phyloP scores from a whole-genome alignment of 64 coral and sea anemone species.

The Anthopleura sola region DNA sequence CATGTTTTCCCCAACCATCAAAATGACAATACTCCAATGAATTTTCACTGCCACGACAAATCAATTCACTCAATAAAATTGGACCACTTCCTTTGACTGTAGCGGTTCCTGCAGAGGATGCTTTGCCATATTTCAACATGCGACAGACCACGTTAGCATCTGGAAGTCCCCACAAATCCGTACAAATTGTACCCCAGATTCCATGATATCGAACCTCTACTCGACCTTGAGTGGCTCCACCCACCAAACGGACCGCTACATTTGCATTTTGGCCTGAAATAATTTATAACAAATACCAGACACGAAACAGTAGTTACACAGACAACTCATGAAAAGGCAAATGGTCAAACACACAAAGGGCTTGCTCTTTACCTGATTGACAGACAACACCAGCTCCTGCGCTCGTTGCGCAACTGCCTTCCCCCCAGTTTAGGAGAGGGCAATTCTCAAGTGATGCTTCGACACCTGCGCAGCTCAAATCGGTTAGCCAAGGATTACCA shows the following conservation, averaged over 20 bases:
- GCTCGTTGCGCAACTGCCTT: not conserved
- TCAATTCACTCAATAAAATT: not conserved
- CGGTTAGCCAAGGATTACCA: not conserved
- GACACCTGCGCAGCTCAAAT: not conserved
- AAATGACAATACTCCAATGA: not conserved
- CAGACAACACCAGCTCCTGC: not conserved
- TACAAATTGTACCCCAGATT: not conserved
- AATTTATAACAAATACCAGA: too few relatives aligned
- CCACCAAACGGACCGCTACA: not conserved
- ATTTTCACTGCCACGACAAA: not conserved
- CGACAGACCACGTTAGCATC: not conserved
- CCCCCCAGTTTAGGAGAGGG: not conserved
- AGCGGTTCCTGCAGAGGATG: not conserved
- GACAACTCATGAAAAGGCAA: too few relatives aligned
- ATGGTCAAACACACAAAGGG: too few relatives aligned
- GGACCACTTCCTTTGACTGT: not conserved
- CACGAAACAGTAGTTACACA: too few relatives aligned
- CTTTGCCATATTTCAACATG: not conserved
- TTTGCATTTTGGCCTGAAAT: not conserved
- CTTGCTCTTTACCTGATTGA: too few relatives aligned
- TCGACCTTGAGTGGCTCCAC: not conserved
- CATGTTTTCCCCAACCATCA: too few relatives aligned
- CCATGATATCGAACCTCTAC: too few relatives aligned
- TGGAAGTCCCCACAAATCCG: not conserved
- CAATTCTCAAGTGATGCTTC: not conserved